phyloP scores from a whole-genome alignment of 35 echinoderm and acorn worm genomes.

The Diadema setosum region DNA sequence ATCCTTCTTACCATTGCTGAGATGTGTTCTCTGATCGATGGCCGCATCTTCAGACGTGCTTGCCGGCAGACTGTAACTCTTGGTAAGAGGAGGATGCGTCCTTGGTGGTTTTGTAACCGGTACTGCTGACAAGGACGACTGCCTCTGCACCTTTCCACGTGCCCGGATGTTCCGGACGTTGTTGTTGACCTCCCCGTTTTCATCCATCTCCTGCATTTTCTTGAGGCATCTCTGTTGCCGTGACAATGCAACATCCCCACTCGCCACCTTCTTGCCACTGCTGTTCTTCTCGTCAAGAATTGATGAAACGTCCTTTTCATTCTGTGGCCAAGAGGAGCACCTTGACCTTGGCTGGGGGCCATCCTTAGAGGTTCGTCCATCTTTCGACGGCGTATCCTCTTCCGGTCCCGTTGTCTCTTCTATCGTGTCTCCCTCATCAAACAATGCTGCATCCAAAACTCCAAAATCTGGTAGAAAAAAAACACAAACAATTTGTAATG shows the following conservation, averaged over 20 bases:
- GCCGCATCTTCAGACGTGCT: neutral
- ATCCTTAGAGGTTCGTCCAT: neutral
- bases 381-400: neutral
- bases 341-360: neutral
- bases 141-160: neutral
- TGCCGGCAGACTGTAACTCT: neutral
- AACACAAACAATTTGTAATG: no score
- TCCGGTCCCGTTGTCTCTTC: neutral
- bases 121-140: neutral
- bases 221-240: neutral
- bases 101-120: neutral
- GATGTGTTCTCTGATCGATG: neutral
- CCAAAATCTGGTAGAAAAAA: neutral
- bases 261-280: neutral
- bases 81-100: neutral
- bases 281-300: neutral
- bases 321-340: neutral
- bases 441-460: neutral
- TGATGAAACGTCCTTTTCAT: neutral
- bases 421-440: neutral
- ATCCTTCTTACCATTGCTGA: neutral
- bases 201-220: neutral
- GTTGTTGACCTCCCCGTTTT: conserved; percentile 8
- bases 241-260: neutral
- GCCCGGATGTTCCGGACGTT: neutral